phyloP scores from a whole-genome alignment of 2,888 invertebrate genomes.

The Nemotelus pantherinus region DNA sequence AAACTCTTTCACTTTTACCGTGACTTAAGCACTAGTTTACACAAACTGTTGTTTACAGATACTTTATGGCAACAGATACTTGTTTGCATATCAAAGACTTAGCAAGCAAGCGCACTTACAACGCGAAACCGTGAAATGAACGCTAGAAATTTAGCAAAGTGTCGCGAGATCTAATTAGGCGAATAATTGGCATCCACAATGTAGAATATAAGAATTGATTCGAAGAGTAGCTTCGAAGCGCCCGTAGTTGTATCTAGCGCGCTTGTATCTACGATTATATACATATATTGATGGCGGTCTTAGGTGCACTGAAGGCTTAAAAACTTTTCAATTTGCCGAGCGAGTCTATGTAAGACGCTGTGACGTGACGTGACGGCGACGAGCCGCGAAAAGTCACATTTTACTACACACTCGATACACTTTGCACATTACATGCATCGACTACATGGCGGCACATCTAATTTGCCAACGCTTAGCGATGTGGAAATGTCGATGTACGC shows the following conservation, averaged over 20 bases:
- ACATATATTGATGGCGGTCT: conserved; percentile 3
- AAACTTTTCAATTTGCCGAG: neutral
- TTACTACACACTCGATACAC: conserved; percentile 8
- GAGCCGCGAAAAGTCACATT: conserved; percentile 34
- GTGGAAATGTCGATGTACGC: neutral
- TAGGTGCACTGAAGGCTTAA: conserved; percentile 15
- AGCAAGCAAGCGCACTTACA: neutral
- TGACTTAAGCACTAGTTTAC: neutral
- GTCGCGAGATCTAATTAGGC: conserved; percentile 30
- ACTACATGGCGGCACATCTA: neutral
- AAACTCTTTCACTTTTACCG: conserved; percentile 24
- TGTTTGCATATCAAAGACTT: conserved; percentile 4
- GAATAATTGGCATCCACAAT: neutral
- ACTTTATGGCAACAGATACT: neutral
- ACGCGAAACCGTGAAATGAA: conserved; percentile 10
- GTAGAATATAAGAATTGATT: neutral
- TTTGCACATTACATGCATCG: conserved; percentile 1
- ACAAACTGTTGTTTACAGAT: conserved; percentile 1
- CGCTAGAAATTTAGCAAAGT: conserved; percentile 27
- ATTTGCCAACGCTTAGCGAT: neutral
- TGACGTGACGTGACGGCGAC: neutral
- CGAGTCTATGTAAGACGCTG: neutral
- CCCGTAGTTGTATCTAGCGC: neutral
- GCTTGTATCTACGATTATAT: neutral
- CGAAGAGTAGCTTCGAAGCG: neutral